Conservation (phyloP, 2,113 vertebrate species). For the Rousettus leschenaultii region DNA sequence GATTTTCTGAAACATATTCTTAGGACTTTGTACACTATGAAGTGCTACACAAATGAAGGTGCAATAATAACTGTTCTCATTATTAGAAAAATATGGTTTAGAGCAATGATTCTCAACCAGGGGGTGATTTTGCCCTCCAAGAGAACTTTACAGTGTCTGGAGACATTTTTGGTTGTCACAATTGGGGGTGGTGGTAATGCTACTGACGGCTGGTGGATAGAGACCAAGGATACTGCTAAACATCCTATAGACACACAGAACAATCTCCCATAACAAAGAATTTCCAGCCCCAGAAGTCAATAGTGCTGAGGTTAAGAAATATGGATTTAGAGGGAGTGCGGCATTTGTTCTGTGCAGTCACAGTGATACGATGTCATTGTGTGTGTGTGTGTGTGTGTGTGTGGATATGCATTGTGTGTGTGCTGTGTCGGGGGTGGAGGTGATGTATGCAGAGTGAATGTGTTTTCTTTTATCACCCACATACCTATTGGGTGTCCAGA, state of each 20-base stretch:
- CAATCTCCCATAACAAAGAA: background rate
- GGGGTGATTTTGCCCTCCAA: background rate
- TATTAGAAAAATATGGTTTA: background rate
- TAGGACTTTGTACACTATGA: background rate
- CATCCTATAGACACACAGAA: background rate
- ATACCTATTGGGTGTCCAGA: background rate
- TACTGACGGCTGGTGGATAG: background rate
- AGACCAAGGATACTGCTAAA: background rate
- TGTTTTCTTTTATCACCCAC: background rate
- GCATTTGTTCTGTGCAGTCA: background rate
- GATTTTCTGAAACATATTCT: slow-evolving; percentile 54
- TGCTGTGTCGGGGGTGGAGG: background rate
- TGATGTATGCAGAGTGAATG: background rate
- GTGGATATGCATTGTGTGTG: background rate
- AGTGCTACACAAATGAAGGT: background rate
- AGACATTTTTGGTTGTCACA: background rate
- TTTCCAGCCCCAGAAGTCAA: background rate
- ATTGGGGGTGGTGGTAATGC: background rate
- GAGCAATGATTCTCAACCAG: background rate
- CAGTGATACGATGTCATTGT: background rate
- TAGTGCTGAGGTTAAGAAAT: background rate
- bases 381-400: background rate
- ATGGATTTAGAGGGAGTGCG: background rate
- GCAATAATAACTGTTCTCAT: background rate
- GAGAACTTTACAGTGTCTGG: background rate